Base-by-base conservation (phyloP, 1,140 invertebrate genomes). In the Bathynomus jamesi region DNA sequence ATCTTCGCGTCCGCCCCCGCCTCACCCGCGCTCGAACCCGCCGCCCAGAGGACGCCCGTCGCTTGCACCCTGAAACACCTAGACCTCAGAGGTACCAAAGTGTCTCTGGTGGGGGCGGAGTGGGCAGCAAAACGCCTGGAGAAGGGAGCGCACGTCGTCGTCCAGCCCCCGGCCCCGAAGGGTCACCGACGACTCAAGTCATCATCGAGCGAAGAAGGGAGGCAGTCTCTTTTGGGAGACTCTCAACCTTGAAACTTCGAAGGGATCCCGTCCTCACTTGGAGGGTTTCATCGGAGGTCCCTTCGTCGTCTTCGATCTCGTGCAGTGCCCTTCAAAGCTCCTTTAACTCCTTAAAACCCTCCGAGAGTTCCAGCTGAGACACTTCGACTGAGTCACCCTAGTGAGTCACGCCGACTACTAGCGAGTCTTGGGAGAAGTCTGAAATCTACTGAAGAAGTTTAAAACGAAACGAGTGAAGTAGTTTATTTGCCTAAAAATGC, bases 61-160 rank as follows among this genome's bases (percentile, higher is more conserved):
- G 69, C 69, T 3, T 25, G 27, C n/a, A 31, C 61, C 5, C 61
- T 70, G 21, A 29, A 32, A n/a, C 61, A 70, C 61, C 61, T 70
- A 61, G 69, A 70, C 21, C 69, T 70, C 13, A 63, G 69, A 27
- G 69, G 69, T 5, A 70, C 69, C 61, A 63, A 65, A 65, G 60
- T 63, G 7, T 60, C 69, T 61, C 11, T 31, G 17, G 5, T 10
- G 2, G 69, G 69, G 13, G 69, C 62, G 24, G 21, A 32, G 29
- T 70, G 69, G 69, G 69, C 67, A 7, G 67, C 67, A 8, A 61
- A 31, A 28, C 31, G 67, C 3, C 40, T 53, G 1, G 40, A 53
- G 21, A 53, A 53, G 5, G 40, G 40, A 17, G 13, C 40, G 13
- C 40, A 53, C 40, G 40, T 53, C 21, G 11, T 53, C 2, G 13